Evolutionary conservation across 2,888 invertebrate genomes (phyloP).

Genomic region (Poecilobothrus nobilitatus): DNA sequence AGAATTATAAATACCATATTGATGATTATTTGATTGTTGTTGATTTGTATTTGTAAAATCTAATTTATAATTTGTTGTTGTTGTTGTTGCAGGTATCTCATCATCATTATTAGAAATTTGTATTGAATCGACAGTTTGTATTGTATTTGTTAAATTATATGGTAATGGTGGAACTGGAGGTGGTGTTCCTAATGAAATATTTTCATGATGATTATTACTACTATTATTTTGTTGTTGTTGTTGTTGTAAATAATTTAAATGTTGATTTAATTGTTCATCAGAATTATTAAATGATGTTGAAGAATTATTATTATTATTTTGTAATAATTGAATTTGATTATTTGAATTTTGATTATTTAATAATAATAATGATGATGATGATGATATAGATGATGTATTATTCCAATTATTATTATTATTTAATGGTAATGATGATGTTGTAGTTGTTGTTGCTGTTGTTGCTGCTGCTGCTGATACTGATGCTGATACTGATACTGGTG

Average conservation of each 20-base stretch:
- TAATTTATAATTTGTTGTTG: background rate
- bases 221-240: conserved; percentile 13
- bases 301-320: background rate
- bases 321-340: background rate
- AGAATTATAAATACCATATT: conserved; percentile 13
- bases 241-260: background rate
- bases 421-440: conserved; percentile 50
- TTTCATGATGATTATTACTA: conserved; percentile 9
- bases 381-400: conserved; percentile 31
- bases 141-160: conserved; percentile 14
- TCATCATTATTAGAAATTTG: background rate
- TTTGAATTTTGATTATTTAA: conserved; percentile 28
- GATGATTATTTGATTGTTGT: background rate
- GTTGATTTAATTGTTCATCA: too few species aligned
- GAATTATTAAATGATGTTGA: background rate
- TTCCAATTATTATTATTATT: conserved; percentile 16
- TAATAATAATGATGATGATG: conserved; percentile 19
- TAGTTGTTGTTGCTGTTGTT: conserved; percentile 51
- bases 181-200: conserved; percentile 25
- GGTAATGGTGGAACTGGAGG: conserved; percentile 51
- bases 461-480: too few species aligned
- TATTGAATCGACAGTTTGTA: background rate
- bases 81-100: background rate
- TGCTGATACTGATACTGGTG: conserved; percentile 42
- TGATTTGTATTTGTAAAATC: background rate